These are phyloP conservation scores for Griposia aprilina DNA, from an alignment of 2,888 invertebrate genomes.

Conservation along the genomic window DNA sequence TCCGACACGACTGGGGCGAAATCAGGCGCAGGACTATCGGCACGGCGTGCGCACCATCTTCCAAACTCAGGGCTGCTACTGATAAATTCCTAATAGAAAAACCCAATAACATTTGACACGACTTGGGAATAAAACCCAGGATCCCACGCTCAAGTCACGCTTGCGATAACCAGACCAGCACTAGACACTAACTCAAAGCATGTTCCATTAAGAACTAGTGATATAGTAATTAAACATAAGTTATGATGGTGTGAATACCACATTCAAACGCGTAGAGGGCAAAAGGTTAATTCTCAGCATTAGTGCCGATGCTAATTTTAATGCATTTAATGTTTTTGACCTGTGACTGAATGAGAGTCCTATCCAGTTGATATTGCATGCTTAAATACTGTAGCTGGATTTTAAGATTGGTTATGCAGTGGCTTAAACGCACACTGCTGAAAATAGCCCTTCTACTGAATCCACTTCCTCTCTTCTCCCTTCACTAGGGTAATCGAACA, in stretches of 20 bases:
- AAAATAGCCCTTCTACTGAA: too few species aligned
- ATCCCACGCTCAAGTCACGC: too few species aligned
- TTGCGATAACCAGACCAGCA: too few species aligned
- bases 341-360: background rate
- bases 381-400: background rate
- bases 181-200: background rate
- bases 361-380: background rate
- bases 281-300: conserved; percentile 25
- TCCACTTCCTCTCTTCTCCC: too few species aligned
- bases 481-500: too few species aligned
- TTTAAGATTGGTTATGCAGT: background rate
- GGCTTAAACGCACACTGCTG: background rate
- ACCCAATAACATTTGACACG: too few species aligned
- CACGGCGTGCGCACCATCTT: too few species aligned
- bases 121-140: too few species aligned
- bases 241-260: conserved; percentile 4
- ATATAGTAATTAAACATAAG: background rate
- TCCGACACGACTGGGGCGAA: too few species aligned
- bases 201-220: background rate
- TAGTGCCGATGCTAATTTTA: conserved; percentile 29
- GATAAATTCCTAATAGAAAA: too few species aligned
- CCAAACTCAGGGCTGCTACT: too few species aligned
- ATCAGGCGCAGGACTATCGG: too few species aligned
- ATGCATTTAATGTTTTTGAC: conserved; percentile 34
- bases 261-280: conserved; percentile 4